Evolutionary conservation across 1,140 invertebrate genomes (phyloP), one percentile per base, ranked within the genome.

Genomic region (Sipha flava): DNA sequence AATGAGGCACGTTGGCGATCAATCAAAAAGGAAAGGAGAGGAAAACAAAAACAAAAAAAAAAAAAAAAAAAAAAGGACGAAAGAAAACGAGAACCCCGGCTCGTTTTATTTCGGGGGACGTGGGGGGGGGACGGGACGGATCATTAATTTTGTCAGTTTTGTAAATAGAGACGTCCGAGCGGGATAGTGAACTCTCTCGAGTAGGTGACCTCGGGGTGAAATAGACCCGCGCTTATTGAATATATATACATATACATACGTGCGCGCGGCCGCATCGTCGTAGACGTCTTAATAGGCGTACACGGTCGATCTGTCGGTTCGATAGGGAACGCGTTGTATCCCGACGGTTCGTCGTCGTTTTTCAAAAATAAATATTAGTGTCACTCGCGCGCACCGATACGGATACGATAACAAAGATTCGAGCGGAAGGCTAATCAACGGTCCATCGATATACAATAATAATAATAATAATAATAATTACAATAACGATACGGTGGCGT

Each of bases 101-200:
- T 43, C 23, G 31, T n/a, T n/a, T n/a, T n/a, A n/a, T n/a, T n/a
- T n/a, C 40, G 10, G 40, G 57, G 5, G 3, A 59, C 43, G 66
- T 47, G 23, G 1, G 23, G n/a, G 9, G 9, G 57, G 23, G 66
- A 43, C 40, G 66, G 14, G 23, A 47, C 26, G 29, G 45, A 52
- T 73, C 70, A 73, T 73, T 73, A 73, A 73, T 73, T 73, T 73
- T 73, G 70, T 73, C 70, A 73, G 70, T 73, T 73, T 52, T 52
- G 70, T 73, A 73, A 73, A 73, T 73, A 52, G 70, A 73, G 70
- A 49, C 34, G 70, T 73, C 45, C 70, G 59, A 23, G 1, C 59
- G 66, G 16, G 62, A 70, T 40, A 70, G 70, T 73, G 21, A 52
- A 73, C 70, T 26, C n/a, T 40, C 37, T 37, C 10, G 62, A 37